Conservation (phyloP, 92 coral and sea anemone species). For the Paramuricea clavata region DNA sequence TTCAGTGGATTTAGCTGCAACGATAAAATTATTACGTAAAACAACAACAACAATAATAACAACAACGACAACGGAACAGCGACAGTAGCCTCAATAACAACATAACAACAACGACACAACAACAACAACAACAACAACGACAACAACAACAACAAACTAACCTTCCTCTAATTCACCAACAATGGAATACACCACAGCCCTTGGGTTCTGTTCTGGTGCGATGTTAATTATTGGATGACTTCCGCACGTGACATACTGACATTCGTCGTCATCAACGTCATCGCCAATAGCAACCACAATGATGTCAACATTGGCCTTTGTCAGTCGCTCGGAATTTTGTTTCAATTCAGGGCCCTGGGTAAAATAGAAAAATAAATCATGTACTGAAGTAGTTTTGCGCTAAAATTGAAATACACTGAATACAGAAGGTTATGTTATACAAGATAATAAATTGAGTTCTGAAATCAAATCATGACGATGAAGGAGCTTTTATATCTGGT, state of each 20-base stretch:
- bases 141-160: background rate
- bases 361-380: background rate
- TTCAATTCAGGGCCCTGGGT: conserved; percentile 15
- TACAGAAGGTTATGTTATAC: too few relatives aligned
- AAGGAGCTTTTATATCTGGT: too few relatives aligned
- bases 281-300: conserved; percentile 54
- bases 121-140: background rate
- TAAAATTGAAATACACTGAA: too few relatives aligned
- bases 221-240: conserved; percentile 42
- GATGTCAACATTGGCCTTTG: conserved; percentile 15
- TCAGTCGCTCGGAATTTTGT: conserved; percentile 31
- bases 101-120: too few relatives aligned
- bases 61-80: background rate
- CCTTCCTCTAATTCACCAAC: conserved; percentile 48
- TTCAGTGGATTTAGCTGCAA: conserved; percentile 37
- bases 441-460: too few relatives aligned
- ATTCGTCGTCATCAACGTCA: conserved; percentile 42
- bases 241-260: conserved; percentile 39
- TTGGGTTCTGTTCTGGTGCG: conserved; percentile 51
- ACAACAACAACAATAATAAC: background rate
- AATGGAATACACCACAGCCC: conserved; percentile 44
- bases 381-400: too few relatives aligned
- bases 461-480: too few relatives aligned
- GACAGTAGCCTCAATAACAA: too few relatives aligned
- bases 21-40: too few relatives aligned